phyloP scores from a whole-genome alignment of 1,140 invertebrate species.

The Anagrus nilaparvatae region DNA sequence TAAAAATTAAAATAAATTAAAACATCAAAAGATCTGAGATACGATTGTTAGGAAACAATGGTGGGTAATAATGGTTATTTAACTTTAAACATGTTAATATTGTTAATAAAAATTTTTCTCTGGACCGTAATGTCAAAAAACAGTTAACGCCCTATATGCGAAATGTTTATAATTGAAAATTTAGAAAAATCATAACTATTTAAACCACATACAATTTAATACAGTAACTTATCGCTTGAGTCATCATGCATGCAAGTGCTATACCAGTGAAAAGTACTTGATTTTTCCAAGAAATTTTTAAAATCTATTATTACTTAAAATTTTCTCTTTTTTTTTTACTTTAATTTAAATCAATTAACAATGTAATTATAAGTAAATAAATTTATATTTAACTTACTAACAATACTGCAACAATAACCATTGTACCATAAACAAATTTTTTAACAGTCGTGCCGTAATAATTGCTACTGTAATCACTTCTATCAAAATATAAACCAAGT shows the following conservation, averaged over 20 bases:
- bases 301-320: slow-evolving; percentile 14
- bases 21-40: too few species aligned
- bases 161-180: slow-evolving; percentile 36
- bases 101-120: too few species aligned
- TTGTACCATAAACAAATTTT: slow-evolving; percentile 35
- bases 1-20: too few species aligned
- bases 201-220: too few species aligned
- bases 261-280: slow-evolving; percentile 25
- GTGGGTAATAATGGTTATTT: too few species aligned
- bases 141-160: slow-evolving; percentile 40
- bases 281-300: slow-evolving; percentile 27
- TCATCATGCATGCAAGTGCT: slow-evolving; percentile 27
- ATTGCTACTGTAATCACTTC: slow-evolving; percentile 29
- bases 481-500: slow-evolving; percentile 39
- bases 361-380: not conserved
- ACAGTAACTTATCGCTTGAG: slow-evolving; percentile 30
- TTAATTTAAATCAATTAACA: not conserved
- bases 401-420: slow-evolving; percentile 36
- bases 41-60: too few species aligned
- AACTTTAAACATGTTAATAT: too few species aligned
- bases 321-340: slow-evolving; percentile 3
- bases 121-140: slow-evolving; percentile 29
- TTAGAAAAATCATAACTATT: too few species aligned
- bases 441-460: slow-evolving; percentile 27
- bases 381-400: slow-evolving; percentile 27